These are phyloP conservation scores for Chelidonichthys spinosus DNA, from an alignment of 2,797 vertebrate genomes.

Conservation along the genomic window DNA sequence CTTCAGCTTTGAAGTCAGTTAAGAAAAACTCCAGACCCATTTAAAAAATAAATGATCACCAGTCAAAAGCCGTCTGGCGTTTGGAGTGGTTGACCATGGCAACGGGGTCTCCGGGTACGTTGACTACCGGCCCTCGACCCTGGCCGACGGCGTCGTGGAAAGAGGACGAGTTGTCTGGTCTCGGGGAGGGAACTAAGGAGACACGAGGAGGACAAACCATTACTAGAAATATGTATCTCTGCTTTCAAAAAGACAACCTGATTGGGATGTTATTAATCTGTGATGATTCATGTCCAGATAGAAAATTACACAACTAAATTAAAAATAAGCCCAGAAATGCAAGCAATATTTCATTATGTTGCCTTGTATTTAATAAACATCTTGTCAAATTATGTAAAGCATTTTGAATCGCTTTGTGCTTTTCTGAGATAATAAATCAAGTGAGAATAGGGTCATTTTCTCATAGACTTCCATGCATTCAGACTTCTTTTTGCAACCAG, in stretches of 20 bases:
- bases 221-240: not conserved
- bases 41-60: conserved; percentile 83
- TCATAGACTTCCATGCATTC: too few relatives aligned
- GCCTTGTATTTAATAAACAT: not conserved
- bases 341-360: not conserved
- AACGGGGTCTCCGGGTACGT: conserved; percentile 87
- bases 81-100: conserved; percentile 92
- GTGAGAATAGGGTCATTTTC: too few relatives aligned
- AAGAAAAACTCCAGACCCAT: not conserved
- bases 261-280: not conserved
- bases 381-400: not conserved
- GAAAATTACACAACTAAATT: not conserved
- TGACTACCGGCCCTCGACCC: conserved; percentile 86
- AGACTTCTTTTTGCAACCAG: too few relatives aligned
- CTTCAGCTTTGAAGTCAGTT: not conserved
- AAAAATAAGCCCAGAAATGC: not conserved
- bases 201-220: conserved; percentile 19
- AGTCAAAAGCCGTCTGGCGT: conserved; percentile 95
- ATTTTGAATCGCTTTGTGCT: not conserved
- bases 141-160: conserved; percentile 92
- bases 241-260: not conserved
- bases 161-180: conserved; percentile 95
- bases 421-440: too few relatives aligned
- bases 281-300: not conserved
- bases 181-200: conserved; percentile 92